phyloP scores from a whole-genome alignment of 2,888 invertebrate genomes.

The Bugula neritina region DNA sequence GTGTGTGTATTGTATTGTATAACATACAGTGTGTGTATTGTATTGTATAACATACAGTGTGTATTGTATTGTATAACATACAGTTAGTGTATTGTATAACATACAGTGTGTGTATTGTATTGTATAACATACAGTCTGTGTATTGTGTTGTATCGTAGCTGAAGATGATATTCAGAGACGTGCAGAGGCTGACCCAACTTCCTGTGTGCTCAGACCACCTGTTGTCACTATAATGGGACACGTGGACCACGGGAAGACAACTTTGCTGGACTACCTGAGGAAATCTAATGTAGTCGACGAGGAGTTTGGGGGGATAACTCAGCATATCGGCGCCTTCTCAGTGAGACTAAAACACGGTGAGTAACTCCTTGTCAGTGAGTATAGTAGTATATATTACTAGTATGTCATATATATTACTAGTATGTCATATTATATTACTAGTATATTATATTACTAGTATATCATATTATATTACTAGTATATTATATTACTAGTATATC shows the following conservation, averaged over 20 bases:
- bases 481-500: conserved; percentile 6
- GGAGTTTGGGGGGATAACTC: conserved; percentile 98
- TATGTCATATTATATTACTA: too few relatives aligned
- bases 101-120: too few relatives aligned
- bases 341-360: conserved; percentile 33
- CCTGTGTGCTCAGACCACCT: conserved; percentile 72
- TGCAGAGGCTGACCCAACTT: conserved; percentile 54
- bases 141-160: neutral
- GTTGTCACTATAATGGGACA: conserved; percentile 99
- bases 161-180: conserved; percentile 28
- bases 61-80: too few relatives aligned
- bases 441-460: too few relatives aligned
- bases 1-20: neutral
- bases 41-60: too few relatives aligned
- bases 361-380: too few relatives aligned
- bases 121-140: neutral
- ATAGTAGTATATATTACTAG: too few relatives aligned
- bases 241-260: conserved; percentile 99
- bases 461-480: too few relatives aligned
- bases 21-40: neutral
- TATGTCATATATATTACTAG: too few relatives aligned
- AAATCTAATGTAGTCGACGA: conserved; percentile 77
- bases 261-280: conserved; percentile 79
- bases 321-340: conserved; percentile 96
- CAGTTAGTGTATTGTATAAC: too few relatives aligned